A percentile compares a stretch with the other conserved stretches of the same genome.
Conservation (phyloP, 2,888 invertebrate genomes). For the Steinernema scapterisci region DNA sequence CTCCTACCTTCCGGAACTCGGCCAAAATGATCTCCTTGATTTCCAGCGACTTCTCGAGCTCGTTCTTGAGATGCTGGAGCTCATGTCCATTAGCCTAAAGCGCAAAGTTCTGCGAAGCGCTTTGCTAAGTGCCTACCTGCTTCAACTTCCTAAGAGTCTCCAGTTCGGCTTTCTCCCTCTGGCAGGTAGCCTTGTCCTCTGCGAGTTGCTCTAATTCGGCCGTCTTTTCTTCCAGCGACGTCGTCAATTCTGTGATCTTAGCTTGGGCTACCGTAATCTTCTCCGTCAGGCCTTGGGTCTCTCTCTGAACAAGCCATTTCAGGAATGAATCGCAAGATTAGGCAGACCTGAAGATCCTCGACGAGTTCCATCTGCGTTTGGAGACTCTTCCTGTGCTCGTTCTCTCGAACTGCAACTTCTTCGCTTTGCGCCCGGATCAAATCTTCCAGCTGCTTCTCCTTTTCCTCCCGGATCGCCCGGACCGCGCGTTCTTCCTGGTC, state of each 20-base stretch:
- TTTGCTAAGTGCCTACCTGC: neutral
- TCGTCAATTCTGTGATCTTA: neutral
- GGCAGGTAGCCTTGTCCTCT: neutral
- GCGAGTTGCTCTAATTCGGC: neutral
- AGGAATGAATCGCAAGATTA: neutral
- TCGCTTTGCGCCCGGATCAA: neutral
- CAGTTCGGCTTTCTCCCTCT: neutral
- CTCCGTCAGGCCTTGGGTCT: neutral
- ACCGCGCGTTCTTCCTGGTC: neutral
- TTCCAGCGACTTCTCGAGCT: neutral
- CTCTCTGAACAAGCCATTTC: neutral
- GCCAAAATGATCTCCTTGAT: neutral
- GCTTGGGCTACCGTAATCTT: neutral
- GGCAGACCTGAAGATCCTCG: neutral
- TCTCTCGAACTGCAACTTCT: neutral
- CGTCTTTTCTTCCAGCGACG: neutral
- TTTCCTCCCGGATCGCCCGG: neutral
- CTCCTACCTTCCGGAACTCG: neutral
- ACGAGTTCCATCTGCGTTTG: neutral
- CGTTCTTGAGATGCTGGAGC: neutral
- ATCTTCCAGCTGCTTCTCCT: slow-evolving; percentile 2
- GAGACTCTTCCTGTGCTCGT: neutral
- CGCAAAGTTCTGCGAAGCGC: neutral
- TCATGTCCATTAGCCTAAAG: neutral
- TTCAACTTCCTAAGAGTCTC: neutral